phyloP scores from a whole-genome alignment of 1,140 invertebrate genomes.

The Olivierus martensii region DNA sequence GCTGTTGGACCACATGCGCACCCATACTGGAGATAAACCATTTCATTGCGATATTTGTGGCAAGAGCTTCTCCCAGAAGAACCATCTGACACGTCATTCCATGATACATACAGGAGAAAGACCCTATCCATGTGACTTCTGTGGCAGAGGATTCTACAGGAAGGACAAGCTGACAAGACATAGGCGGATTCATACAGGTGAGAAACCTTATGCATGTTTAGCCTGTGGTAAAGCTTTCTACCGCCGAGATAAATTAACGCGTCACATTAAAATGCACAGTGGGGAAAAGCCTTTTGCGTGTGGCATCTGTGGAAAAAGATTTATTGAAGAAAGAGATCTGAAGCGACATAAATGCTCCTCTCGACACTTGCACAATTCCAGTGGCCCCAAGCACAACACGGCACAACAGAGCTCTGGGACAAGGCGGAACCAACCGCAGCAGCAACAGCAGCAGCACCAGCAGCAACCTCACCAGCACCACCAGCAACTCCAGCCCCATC shows the following conservation, averaged over 20 bases:
- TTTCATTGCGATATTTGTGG: constrained; percentile 25
- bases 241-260: constrained; percentile 20
- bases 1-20: constrained; percentile 24
- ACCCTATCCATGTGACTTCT: constrained; percentile 77
- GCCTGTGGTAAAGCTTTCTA: constrained; percentile 19
- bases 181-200: constrained; percentile 76
- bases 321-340: constrained; percentile 15
- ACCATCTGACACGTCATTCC: constrained; percentile 24
- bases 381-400: constrained; percentile 1
- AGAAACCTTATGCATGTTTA: constrained; percentile 18
- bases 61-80: constrained; percentile 24
- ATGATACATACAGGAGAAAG: constrained; percentile 74
- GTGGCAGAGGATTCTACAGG: constrained; percentile 68
- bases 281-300: constrained; percentile 17
- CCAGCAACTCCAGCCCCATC: constrained; percentile 1
- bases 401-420: constrained; percentile 5
- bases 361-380: constrained; percentile 14
- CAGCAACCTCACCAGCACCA: neutral
- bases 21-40: constrained; percentile 25
- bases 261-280: constrained; percentile 64
- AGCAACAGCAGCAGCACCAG: neutral
- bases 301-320: constrained; percentile 22
- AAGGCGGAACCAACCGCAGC: constrained; percentile 3
- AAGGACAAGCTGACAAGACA: constrained; percentile 69
- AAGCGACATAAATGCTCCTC: constrained; percentile 17